These are phyloP conservation scores for Drosophila obscura DNA, from an alignment of 1,140 invertebrate species.

Conservation along the genomic window DNA sequence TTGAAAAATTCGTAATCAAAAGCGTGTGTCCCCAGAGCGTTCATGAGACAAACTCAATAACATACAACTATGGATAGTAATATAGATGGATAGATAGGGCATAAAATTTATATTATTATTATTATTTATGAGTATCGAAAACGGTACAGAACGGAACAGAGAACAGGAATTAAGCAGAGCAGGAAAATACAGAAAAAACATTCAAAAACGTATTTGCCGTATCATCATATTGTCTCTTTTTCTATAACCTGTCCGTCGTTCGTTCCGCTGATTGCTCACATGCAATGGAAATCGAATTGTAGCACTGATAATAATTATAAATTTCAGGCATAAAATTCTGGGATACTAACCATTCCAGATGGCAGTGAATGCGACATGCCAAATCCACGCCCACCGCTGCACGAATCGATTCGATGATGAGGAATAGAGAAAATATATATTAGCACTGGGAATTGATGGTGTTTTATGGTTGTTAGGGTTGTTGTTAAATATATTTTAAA, in stretches of 20 bases:
- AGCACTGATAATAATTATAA: constrained; percentile 56
- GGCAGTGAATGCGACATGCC: constrained; percentile 84
- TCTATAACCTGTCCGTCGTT: background rate
- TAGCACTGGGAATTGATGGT: constrained; percentile 53
- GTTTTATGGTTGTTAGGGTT: constrained; percentile 20
- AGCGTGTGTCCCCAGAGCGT: constrained; percentile 81
- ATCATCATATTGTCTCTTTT: constrained; percentile 10
- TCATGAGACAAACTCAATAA: constrained; percentile 81
- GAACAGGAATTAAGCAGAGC: too few relatives aligned
- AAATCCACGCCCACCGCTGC: constrained; percentile 83
- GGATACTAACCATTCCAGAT: constrained; percentile 83
- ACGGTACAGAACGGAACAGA: constrained; percentile 39
- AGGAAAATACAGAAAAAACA: constrained; percentile 37
- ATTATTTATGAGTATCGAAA: constrained; percentile 37
- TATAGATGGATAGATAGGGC: constrained; percentile 28
- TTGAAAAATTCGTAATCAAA: constrained; percentile 57
- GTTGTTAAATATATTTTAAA: constrained; percentile 18
- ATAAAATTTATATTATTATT: constrained; percentile 63
- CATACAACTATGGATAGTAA: constrained; percentile 71
- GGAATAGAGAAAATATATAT: constrained; percentile 47
- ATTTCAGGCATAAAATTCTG: constrained; percentile 27
- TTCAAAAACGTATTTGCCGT: constrained; percentile 17
- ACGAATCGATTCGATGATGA: constrained; percentile 22
- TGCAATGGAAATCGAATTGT: constrained; percentile 64
- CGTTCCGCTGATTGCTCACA: constrained; percentile 47